Evolutionary conservation across 2,888 invertebrate genomes (phyloP), one percentile per base, ranked within the genome.

Genomic region (Spilosoma lubricipeda): DNA sequence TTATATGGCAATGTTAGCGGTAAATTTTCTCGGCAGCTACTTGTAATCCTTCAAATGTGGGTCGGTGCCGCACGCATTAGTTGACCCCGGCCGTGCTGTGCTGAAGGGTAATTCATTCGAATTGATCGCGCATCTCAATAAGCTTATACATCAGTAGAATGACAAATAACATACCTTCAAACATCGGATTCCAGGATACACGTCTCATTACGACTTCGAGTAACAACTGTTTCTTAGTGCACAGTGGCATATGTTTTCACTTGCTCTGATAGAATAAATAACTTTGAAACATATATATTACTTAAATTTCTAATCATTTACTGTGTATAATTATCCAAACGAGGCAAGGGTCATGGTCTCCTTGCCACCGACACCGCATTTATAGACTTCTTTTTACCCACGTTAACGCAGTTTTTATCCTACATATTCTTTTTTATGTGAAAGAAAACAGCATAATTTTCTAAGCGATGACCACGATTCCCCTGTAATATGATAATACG

Each of bases 1-100:
- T 94, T 95, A 95, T 95, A 95, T 95, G 95, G 95, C 92, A 92
- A 94, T 90, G 95, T 91, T 95, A 95, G 95, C 95, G 95, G 95
- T 95, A 95, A 95, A 95, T 94, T 95, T 93, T 95, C 95, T 95
- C 93, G 88, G 92, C 92, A 92, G 94, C 95, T 95, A 95, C 95
- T 95, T 94, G 94, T 94, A 92, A 94, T 94, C 94, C 94, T 94
- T 93, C 93, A 94, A 93, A 95, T 94, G 95, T 95, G 91, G 95
- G 95, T 94, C 95, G 94, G 86, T 89, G 90, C 88, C 93, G 93
- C 93, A 95, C 94, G 94, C 94, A 94, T 91, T 92, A 90, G 90
- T 91, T 93, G 94, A 94, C 94, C 94, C 93, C 92, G 87, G 85
- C 90, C 85, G 86, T 86, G 88, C 88, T 85, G 85, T 87, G 89